Percentiles rank a stretch among this genome's conserved stretches.
phyloP scores from a whole-genome alignment of 1,140 invertebrate species.

The Tyrophagus putrescentiae region DNA sequence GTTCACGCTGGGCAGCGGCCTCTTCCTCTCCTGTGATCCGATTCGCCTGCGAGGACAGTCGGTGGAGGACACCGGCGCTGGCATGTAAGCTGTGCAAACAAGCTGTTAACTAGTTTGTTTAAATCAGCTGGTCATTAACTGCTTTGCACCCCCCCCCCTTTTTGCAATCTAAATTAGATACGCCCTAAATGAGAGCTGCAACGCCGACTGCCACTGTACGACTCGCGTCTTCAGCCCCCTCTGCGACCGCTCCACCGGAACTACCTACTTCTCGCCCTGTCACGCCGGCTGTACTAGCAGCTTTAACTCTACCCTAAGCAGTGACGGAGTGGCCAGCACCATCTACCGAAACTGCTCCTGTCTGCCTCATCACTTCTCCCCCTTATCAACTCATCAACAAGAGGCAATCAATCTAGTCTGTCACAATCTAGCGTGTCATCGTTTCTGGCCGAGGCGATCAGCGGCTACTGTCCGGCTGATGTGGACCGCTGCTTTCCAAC shows the following conservation, averaged over 20 bases:
- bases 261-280: conserved; percentile 66
- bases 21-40: neutral
- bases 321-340: too few species aligned
- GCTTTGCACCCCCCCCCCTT: too few species aligned
- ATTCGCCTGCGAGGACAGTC: neutral
- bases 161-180: too few species aligned
- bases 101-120: too few species aligned
- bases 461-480: conserved; percentile 27
- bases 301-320: neutral
- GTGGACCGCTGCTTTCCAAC: conserved; percentile 18
- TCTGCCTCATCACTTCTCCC: too few species aligned
- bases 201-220: conserved; percentile 28
- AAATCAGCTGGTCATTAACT: too few species aligned
- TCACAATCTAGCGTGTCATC: too few species aligned
- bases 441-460: conserved; percentile 1
- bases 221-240: conserved; percentile 40
- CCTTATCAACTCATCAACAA: too few species aligned
- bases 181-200: too few species aligned
- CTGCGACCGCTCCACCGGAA: conserved; percentile 53
- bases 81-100: neutral
- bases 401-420: too few species aligned
- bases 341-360: too few species aligned
- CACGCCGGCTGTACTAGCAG: conserved; percentile 55
- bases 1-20: neutral
- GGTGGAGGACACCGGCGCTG: neutral